Evolutionary conservation across 2,113 vertebrate genomes (phyloP), one percentile per base, ranked within the genome.

Genomic region (Gopherus flavomarginatus): DNA sequence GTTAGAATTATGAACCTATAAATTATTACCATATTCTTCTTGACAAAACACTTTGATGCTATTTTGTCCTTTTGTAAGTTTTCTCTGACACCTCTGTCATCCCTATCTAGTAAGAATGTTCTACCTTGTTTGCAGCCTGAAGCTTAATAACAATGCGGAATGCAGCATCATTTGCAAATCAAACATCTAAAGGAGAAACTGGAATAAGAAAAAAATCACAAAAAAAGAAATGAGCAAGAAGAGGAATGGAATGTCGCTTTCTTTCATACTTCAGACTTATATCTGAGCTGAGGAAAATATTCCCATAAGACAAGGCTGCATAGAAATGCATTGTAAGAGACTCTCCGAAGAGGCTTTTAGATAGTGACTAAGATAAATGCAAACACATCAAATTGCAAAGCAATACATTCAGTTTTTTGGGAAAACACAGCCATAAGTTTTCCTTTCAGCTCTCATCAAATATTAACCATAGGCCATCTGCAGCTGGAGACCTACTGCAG

Each of bases 371-470:
- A 89, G 12, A 88, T 56, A 89, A 81, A 85, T 85, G 59, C 4
- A 86, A 87, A 89, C 7, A 86, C 54, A 91, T 59, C 19, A 88
- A 11, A 62, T 83, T 81, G 38, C 50, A 72, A 95, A n/a, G 31
- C 62, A 11, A 42, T 42, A 13, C 57, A 42, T 80, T 88, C 44
- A 69, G 13, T 89, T 93, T 81, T 54, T 89, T 2, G 26, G 5
- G 52, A 2, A 81, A 22, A 75, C 42, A 42, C n/a, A 80, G 44
- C 21, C 54, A 26, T 80, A 80, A 50, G 12, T 57, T 3, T 50
- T 95, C 27, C 53, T 53, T 93, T 62, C 44, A 89, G 27, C 77
- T 87, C 59, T 81, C 9, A 80, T 83, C 24, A 82, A 47, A 95
- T 92, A 92, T 83, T 91, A 92, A 92, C 44, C 56, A 42, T 3